phyloP scores from a whole-genome alignment of 2,113 vertebrate genomes.

The Pteruthius melanotis region DNA sequence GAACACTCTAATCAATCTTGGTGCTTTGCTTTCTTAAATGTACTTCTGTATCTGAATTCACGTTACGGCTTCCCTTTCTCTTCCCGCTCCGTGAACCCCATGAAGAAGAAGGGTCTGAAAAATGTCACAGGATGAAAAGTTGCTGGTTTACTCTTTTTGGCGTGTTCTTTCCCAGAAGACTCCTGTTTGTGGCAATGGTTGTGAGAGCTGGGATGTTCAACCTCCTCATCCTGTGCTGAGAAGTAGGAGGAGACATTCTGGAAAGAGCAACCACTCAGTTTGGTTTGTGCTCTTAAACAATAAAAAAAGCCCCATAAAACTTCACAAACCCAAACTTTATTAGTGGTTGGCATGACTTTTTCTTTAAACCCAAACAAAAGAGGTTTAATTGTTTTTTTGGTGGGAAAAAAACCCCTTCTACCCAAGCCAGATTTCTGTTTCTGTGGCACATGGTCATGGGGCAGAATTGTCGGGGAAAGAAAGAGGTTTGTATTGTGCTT shows the following conservation, averaged over 20 bases:
- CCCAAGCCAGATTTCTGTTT: neutral
- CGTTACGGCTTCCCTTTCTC: neutral
- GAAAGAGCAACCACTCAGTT: neutral
- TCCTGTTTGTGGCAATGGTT: neutral
- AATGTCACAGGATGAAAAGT: neutral
- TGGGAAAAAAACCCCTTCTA: neutral
- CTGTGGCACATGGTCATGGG: neutral
- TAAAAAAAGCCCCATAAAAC: accelerated
- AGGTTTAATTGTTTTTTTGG: neutral
- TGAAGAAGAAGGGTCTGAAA: neutral
- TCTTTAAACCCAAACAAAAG: neutral
- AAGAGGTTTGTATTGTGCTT: neutral
- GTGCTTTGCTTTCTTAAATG: conserved; percentile 16
- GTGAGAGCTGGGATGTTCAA: neutral
- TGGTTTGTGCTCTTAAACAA: neutral
- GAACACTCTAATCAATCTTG: conserved; percentile 43
- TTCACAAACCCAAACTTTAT: neutral
- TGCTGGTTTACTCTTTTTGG: neutral
- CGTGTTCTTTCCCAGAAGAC: neutral
- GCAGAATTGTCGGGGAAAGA: neutral
- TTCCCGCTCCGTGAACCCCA: accelerated
- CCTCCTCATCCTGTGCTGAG: neutral
- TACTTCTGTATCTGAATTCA: neutral
- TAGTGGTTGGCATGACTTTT: neutral
- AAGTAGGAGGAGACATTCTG: neutral